Evolutionary conservation across 1,140 invertebrate species (phyloP).

Genomic region (Diorhabda carinulata): DNA sequence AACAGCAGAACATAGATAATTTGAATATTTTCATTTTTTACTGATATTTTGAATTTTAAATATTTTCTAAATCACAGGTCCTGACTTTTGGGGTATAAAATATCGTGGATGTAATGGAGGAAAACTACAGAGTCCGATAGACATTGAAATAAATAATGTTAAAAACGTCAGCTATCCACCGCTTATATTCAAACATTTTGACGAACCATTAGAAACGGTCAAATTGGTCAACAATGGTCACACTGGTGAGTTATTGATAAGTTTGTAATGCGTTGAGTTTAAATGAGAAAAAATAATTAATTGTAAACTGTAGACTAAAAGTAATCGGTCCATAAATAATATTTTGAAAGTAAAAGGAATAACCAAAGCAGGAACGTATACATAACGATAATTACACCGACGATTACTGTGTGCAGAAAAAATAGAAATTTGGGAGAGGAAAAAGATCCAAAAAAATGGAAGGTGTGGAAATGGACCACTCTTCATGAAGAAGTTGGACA

Average conservation of each 20-base stretch:
- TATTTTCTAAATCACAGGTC: neutral
- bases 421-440: too few species aligned
- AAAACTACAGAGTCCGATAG: slow-evolving; percentile 79
- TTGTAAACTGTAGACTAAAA: too few species aligned
- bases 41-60: neutral
- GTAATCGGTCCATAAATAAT: too few species aligned
- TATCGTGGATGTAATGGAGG: slow-evolving; percentile 45
- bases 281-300: too few species aligned
- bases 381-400: too few species aligned
- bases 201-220: slow-evolving; percentile 52
- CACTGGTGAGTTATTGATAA: slow-evolving; percentile 55
- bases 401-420: too few species aligned
- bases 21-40: neutral
- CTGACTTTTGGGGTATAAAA: slow-evolving; percentile 5
- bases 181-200: slow-evolving; percentile 57
- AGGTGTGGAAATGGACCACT: too few species aligned
- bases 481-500: too few species aligned
- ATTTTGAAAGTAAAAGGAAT: too few species aligned
- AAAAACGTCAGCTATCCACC: slow-evolving; percentile 54
- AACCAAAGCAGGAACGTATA: too few species aligned
- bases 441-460: too few species aligned
- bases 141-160: slow-evolving; percentile 69
- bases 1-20: neutral
- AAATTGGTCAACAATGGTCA: slow-evolving; percentile 72
- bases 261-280: too few species aligned